phyloP scores from a whole-genome alignment of 1,140 invertebrate species.

The Varroa destructor region DNA sequence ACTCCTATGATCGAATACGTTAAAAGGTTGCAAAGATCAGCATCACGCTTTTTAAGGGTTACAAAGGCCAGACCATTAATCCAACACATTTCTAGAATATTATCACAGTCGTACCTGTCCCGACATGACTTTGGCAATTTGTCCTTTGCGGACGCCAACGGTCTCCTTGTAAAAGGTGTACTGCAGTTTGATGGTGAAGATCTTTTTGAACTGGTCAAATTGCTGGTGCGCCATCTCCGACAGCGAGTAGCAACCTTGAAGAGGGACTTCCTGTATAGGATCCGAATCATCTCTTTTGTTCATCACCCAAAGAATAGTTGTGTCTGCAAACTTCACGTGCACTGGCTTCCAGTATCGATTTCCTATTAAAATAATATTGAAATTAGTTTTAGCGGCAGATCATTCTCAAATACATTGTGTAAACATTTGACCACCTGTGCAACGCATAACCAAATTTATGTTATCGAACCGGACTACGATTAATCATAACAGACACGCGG shows the following conservation, averaged over 20 bases:
- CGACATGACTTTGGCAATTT: slow-evolving; percentile 77
- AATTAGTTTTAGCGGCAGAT: no score
- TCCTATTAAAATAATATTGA: neutral
- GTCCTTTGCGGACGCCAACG: slow-evolving; percentile 85
- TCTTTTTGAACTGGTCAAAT: slow-evolving; percentile 95
- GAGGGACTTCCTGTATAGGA: slow-evolving; percentile 56
- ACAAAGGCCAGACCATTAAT: no score
- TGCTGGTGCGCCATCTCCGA: slow-evolving; percentile 71
- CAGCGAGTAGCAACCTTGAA: slow-evolving; percentile 38
- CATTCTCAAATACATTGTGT: no score
- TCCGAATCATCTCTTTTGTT: slow-evolving; percentile 72
- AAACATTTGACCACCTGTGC: no score
- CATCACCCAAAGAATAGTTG: slow-evolving; percentile 67
- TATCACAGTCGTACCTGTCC: slow-evolving; percentile 50
- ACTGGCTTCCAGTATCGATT: slow-evolving; percentile 93
- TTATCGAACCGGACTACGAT: no score
- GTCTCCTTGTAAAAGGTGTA: slow-evolving; percentile 97
- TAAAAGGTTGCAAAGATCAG: no score
- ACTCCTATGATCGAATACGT: no score
- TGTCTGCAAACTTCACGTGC: slow-evolving; percentile 68
- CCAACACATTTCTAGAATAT: no score
- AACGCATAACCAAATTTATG: no score
- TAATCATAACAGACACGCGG: no score
- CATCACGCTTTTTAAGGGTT: no score
- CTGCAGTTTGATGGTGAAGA: slow-evolving; percentile 94